These are phyloP conservation scores for Nyctalus aviator DNA, from an alignment of 2,797 vertebrate genomes.

Conservation along the genomic window DNA sequence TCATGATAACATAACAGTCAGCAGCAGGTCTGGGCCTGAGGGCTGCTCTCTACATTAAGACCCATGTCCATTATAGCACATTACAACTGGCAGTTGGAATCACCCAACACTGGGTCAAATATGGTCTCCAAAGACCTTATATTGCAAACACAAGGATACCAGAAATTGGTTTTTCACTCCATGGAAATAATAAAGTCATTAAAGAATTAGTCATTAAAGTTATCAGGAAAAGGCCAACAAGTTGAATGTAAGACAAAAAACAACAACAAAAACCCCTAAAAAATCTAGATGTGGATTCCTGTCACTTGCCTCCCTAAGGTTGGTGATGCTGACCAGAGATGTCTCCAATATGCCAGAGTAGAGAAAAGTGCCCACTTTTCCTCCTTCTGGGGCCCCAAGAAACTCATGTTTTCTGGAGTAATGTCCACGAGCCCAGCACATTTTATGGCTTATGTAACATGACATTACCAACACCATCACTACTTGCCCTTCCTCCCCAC, in stretches of 20 bases:
- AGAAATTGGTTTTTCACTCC: background rate
- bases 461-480: background rate
- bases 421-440: background rate
- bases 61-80: background rate
- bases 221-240: background rate
- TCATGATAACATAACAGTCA: background rate
- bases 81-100: background rate
- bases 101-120: background rate
- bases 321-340: background rate
- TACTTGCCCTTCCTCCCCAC: background rate
- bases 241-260: background rate
- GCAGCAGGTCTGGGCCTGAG: background rate
- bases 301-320: background rate
- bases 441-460: background rate
- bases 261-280: background rate
- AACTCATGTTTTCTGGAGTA: background rate
- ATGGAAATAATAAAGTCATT: background rate
- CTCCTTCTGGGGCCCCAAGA: background rate
- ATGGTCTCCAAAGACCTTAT: background rate
- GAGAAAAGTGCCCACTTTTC: background rate
- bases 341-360: background rate
- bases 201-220: background rate
- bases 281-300: background rate
- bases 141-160: background rate
- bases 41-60: background rate